Base-by-base conservation (phyloP, 2,888 invertebrate genomes). In the Hanleya hanleyi region DNA sequence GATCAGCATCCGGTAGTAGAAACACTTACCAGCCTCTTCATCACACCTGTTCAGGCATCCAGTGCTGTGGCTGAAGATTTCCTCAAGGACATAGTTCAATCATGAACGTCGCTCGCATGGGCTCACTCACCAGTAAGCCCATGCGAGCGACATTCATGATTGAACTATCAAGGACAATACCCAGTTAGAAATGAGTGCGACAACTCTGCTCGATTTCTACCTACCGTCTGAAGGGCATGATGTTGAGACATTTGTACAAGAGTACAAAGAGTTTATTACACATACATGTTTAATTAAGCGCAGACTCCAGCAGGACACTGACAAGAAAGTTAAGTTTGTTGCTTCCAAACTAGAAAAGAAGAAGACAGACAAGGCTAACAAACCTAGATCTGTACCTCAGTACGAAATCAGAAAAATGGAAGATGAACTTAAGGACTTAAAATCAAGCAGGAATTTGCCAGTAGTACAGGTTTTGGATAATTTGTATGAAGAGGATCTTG, bases 1-100 rank as follows among this genome's bases (percentile, higher is more conserved):
- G 65, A 38, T 36, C 65, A 37, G 26, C 65, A 65, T 65, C 37
- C 38, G 4, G 37, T 37, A n/a, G 38, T 65, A n/a, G 65, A 65
- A n/a, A 36, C n/a, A 22, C 65, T 65, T 4, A 37, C 32, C 6
- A 37, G 29, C 15, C 29, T 65, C 22, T 65, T 65, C n/a, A 22
- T 65, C n/a, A n/a, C n/a, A n/a, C n/a, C n/a, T n/a, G n/a, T n/a
- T n/a, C n/a, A n/a, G n/a, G n/a, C n/a, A n/a, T n/a, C n/a, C n/a
- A n/a, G n/a, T n/a, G n/a, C n/a, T n/a, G n/a, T n/a, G n/a, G n/a
- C n/a, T n/a, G n/a, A n/a, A 22, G 51, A n/a, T 51, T 22, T n/a
- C 51, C 9, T 51, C 51, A 51, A 22, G 22, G n/a, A n/a, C n/a
- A n/a, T n/a, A n/a, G n/a, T n/a, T n/a, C n/a, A n/a, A n/a, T n/a